phyloP scores from a whole-genome alignment of 2,113 vertebrate species.

The Sisor rabdophorus region DNA sequence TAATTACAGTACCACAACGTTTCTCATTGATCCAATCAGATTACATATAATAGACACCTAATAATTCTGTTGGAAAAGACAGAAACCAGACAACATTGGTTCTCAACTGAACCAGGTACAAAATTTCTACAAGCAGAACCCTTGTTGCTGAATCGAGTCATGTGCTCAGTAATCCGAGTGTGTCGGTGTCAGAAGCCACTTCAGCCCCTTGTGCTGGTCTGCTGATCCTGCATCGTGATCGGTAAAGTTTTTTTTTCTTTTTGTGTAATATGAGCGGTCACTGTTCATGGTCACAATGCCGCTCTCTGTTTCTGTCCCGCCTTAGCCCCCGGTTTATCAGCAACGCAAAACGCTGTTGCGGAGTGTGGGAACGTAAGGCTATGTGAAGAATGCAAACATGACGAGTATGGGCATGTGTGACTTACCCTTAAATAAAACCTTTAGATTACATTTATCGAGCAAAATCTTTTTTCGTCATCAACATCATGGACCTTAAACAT shows the following conservation, averaged over 20 bases:
- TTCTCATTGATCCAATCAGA: too few species aligned
- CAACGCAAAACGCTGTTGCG: neutral
- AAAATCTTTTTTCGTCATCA: too few species aligned
- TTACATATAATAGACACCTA: too few species aligned
- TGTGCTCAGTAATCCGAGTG: conserved; percentile 10
- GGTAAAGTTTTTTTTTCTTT: conserved; percentile 7
- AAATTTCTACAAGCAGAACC: neutral
- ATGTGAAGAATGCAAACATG: conserved; percentile 10
- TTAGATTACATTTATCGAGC: neutral
- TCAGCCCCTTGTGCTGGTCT: conserved; percentile 26
- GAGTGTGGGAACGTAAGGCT: neutral
- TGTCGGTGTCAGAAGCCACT: neutral
- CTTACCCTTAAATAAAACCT: neutral
- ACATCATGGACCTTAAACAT: too few species aligned
- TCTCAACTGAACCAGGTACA: neutral
- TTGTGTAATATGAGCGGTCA: conserved; percentile 20
- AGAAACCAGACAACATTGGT: neutral
- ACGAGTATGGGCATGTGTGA: neutral
- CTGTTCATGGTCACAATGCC: conserved; percentile 35
- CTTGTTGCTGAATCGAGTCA: neutral
- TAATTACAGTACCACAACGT: too few species aligned
- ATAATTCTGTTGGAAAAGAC: too few species aligned
- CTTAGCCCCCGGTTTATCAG: conserved; percentile 3
- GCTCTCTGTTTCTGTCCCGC: neutral
- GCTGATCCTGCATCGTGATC: conserved; percentile 10